These are phyloP conservation scores for Austrolebias charrua DNA, from an alignment of 2,797 vertebrate genomes.

Conservation along the genomic window DNA sequence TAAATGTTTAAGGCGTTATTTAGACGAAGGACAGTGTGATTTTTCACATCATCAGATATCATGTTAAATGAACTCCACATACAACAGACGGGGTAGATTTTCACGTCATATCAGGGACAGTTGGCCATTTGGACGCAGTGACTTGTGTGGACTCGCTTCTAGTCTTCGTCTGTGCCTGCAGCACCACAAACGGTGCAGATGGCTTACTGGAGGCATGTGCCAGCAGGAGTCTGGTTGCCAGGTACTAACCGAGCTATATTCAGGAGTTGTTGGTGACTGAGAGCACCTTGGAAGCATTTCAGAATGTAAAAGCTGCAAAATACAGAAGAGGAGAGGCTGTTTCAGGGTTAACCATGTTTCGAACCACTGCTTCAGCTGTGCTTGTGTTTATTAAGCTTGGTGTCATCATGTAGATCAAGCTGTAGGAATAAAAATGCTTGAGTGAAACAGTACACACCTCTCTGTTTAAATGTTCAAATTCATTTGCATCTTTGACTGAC, in stretches of 20 bases:
- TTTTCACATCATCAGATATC: neutral
- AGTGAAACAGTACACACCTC: neutral
- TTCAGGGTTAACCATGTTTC: conserved; percentile 36
- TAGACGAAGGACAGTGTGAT: neutral
- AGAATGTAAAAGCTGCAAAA: conserved; percentile 49
- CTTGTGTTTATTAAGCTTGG: neutral
- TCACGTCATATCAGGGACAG: conserved; percentile 4
- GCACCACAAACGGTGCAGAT: conserved; percentile 66
- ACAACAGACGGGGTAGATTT: conserved; percentile 16
- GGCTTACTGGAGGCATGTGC: conserved; percentile 58
- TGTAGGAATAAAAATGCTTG: conserved; percentile 1
- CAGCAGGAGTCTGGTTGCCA: conserved; percentile 65
- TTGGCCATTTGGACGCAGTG: conserved; percentile 38
- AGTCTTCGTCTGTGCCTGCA: conserved; percentile 52
- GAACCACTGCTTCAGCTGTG: conserved; percentile 10
- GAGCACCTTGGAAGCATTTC: conserved; percentile 60
- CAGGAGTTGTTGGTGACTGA: conserved; percentile 62
- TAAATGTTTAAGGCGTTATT: conserved; percentile 7
- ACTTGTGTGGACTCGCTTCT: conserved; percentile 54
- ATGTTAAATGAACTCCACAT: conserved; percentile 2
- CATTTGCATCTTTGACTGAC: conserved; percentile 35
- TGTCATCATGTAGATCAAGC: neutral
- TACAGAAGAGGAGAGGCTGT: conserved; percentile 33
- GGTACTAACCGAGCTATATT: conserved; percentile 54
- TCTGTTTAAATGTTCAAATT: conserved; percentile 4